Percentiles rank a stretch among this genome's conserved stretches.
phyloP scores from a whole-genome alignment of 1,140 invertebrate genomes.

The Heliothis subflexa region DNA sequence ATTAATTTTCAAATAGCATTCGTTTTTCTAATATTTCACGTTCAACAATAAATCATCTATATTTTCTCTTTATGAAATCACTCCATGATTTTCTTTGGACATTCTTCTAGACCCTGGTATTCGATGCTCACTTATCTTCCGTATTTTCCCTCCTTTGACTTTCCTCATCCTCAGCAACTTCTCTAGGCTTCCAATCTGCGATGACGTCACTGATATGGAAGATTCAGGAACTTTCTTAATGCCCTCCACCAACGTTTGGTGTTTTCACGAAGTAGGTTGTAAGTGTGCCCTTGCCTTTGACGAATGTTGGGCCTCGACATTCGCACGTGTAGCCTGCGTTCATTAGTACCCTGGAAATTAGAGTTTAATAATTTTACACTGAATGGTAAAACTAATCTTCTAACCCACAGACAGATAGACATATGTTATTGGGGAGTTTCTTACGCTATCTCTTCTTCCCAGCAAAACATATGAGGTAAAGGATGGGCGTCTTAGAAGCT shows the following conservation, averaged over 20 bases:
- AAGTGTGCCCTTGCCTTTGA: constrained; percentile 97
- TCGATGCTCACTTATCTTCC: not conserved
- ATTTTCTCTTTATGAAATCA: not conserved
- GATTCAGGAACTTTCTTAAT: constrained; percentile 45
- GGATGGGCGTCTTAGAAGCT: no score
- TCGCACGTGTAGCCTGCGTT: constrained; percentile 93
- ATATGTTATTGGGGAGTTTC: no score
- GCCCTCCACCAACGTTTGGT: constrained; percentile 74
- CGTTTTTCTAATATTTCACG: not conserved
- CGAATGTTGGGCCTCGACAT: constrained; percentile 95
- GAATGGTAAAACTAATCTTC: not conserved
- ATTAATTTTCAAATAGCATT: not conserved
- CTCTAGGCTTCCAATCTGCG: not conserved
- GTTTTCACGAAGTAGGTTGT: constrained; percentile 97
- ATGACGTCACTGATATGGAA: not conserved
- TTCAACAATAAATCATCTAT: not conserved
- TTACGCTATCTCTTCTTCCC: no score
- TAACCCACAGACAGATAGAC: no score
- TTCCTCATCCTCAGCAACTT: not conserved
- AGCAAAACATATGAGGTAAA: no score
- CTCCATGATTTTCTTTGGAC: not conserved
- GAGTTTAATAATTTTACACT: not conserved
- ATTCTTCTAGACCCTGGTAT: not conserved
- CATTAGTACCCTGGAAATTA: constrained; percentile 89
- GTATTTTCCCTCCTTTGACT: not conserved